phyloP scores from a whole-genome alignment of 1,140 invertebrate species.

The Dolichoris vasculosae region DNA sequence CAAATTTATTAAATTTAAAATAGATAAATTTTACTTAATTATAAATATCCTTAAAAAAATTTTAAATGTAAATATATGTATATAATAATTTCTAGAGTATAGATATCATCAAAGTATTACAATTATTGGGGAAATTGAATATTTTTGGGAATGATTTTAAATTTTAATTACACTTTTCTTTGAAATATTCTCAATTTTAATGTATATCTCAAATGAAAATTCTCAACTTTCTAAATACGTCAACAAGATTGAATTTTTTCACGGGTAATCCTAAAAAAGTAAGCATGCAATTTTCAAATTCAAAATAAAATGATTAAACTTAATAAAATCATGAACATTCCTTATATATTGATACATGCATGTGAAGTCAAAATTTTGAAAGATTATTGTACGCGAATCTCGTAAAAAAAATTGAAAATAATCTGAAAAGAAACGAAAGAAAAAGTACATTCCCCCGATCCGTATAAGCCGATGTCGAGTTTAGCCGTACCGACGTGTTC shows the following conservation, averaged over 20 bases:
- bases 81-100: too few relatives aligned
- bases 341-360: neutral
- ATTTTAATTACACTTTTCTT: neutral
- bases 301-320: conserved; percentile 15
- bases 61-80: too few relatives aligned
- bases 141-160: neutral
- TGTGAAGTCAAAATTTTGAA: conserved; percentile 10
- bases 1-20: too few relatives aligned
- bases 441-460: neutral
- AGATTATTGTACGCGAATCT: conserved; percentile 28
- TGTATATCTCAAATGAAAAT: neutral
- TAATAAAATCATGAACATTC: conserved; percentile 27
- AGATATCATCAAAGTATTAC: neutral
- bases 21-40: too few relatives aligned
- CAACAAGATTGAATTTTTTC: neutral
- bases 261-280: neutral
- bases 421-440: neutral
- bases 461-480: conserved; percentile 13
- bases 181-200: neutral
- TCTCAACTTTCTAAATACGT: neutral
- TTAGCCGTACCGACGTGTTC: conserved; percentile 19
- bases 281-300: conserved; percentile 1
- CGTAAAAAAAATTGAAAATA: neutral
- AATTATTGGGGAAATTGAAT: neutral
- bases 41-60: too few relatives aligned